Evolutionary conservation across 2,888 invertebrate species (phyloP).

Genomic region (Pardosa pseudoannulata): DNA sequence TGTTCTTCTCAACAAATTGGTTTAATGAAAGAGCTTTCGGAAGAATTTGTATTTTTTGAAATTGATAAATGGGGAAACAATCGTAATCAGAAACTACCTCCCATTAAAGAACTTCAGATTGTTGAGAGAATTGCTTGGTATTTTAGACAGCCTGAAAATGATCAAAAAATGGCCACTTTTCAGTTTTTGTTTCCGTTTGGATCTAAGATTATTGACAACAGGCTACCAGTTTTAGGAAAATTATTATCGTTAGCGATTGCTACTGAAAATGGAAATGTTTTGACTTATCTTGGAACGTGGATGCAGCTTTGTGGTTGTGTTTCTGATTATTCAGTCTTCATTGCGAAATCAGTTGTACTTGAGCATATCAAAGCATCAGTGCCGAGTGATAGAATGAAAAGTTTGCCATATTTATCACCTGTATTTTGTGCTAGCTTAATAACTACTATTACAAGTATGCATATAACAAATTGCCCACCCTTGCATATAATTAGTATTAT

Average conservation of each 20-base stretch:
- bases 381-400: slow-evolving; percentile 38
- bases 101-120: slow-evolving; percentile 65
- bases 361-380: slow-evolving; percentile 49
- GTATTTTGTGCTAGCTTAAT: slow-evolving; percentile 67
- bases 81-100: slow-evolving; percentile 57
- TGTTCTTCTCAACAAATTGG: slow-evolving; percentile 53
- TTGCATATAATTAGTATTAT: slow-evolving; percentile 47
- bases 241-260: slow-evolving; percentile 66
- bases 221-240: slow-evolving; percentile 57
- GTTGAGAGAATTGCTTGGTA: slow-evolving; percentile 60
- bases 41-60: slow-evolving; percentile 71
- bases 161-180: slow-evolving; percentile 66
- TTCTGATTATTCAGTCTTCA: slow-evolving; percentile 44
- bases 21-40: slow-evolving; percentile 64
- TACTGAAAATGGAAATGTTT: slow-evolving; percentile 65
- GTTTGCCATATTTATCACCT: slow-evolving; percentile 52
- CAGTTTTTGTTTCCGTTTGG: slow-evolving; percentile 59
- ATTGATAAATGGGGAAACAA: slow-evolving; percentile 60
- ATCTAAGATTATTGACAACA: slow-evolving; percentile 53
- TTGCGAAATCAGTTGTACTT: slow-evolving; percentile 52
- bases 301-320: slow-evolving; percentile 61
- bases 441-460: slow-evolving; percentile 56
- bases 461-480: slow-evolving; percentile 52
- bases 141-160: slow-evolving; percentile 47
- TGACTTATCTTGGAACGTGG: slow-evolving; percentile 61